Conservation (phyloP, 2,113 vertebrate species). For the Ochotona princeps region DNA sequence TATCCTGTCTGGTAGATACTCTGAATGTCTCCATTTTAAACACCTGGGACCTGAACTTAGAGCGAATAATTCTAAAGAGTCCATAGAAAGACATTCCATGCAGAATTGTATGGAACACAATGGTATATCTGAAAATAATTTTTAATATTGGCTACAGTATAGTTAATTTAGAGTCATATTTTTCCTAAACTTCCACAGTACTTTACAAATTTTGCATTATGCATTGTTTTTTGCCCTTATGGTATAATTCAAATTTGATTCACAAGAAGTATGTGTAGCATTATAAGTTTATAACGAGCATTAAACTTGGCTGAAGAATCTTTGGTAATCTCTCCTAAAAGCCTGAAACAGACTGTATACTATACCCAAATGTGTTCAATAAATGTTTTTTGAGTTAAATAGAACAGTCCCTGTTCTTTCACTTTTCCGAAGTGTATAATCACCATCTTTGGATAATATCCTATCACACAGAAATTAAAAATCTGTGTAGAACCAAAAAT, state of each 20-base stretch:
- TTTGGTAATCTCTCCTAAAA: background rate
- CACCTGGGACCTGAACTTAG: background rate
- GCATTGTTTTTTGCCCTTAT: background rate
- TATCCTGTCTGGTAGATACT: background rate
- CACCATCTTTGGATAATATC: background rate
- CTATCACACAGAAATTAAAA: background rate
- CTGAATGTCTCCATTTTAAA: background rate
- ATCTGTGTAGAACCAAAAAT: background rate
- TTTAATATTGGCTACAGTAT: background rate
- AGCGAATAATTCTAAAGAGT: background rate
- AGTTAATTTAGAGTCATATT: background rate
- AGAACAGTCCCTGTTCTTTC: background rate
- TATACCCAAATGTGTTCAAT: background rate
- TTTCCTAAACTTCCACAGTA: background rate
- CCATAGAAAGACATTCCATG: background rate
- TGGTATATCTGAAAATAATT: background rate
- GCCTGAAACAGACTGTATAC: background rate
- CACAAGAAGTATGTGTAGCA: background rate
- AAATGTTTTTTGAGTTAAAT: background rate
- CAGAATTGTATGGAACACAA: background rate
- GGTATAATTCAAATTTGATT: conserved; percentile 9
- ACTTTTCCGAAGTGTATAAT: background rate
- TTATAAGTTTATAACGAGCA: background rate
- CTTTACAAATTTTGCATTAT: background rate
- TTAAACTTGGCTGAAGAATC: background rate